Conservation (phyloP, 2,888 invertebrate genomes). For the Antheraea assamensis region DNA sequence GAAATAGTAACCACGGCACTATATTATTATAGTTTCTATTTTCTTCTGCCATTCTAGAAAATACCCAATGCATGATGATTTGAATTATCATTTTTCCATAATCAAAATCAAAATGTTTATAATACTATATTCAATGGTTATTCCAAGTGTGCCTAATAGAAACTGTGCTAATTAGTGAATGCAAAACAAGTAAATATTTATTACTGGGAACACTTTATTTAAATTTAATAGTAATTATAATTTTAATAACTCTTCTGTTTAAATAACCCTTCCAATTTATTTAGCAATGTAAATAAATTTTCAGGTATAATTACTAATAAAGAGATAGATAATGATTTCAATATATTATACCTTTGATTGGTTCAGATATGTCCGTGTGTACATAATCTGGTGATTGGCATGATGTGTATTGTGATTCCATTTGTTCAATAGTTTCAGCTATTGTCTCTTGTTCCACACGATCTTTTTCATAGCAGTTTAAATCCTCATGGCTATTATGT, state of each 20-base stretch:
- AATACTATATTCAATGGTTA: background rate
- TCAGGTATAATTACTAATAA: background rate
- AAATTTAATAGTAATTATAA: background rate
- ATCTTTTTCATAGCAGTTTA: constrained; percentile 33
- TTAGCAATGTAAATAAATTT: background rate
- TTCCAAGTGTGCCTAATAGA: background rate
- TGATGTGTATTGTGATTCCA: constrained; percentile 38
- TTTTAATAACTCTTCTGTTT: background rate
- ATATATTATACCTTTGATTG: constrained; percentile 52
- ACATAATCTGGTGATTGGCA: constrained; percentile 68
- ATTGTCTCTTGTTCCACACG: constrained; percentile 28
- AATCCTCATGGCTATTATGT: constrained; percentile 33
- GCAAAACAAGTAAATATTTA: background rate
- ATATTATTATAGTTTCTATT: too few species aligned
- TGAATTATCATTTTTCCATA: background rate
- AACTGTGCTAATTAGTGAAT: background rate
- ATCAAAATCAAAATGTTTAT: background rate
- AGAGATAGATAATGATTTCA: background rate
- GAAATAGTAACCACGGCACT: background rate
- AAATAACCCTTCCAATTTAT: background rate
- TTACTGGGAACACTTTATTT: background rate
- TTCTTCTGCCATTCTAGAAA: background rate
- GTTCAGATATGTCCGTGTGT: constrained; percentile 37
- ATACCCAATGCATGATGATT: background rate
- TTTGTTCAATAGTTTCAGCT: constrained; percentile 31